These are phyloP conservation scores for Lineus longissimus DNA, from an alignment of 1,140 invertebrate species.

Conservation along the genomic window DNA sequence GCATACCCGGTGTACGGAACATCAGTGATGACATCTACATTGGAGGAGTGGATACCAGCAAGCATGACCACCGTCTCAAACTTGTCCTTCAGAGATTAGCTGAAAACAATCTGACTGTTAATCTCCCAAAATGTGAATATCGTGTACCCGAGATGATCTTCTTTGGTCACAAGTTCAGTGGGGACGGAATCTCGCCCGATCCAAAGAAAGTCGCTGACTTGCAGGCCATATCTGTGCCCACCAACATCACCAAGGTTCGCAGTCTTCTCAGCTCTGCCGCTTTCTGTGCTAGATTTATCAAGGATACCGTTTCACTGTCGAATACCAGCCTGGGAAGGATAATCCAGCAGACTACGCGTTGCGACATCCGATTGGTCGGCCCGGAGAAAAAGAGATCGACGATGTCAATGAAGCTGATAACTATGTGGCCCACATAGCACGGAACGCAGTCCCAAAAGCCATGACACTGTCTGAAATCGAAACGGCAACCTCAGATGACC, in stretches of 20 bases:
- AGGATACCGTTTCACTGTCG: slow-evolving; percentile 17
- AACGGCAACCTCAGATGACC: slow-evolving; percentile 6
- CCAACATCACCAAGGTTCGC: no score
- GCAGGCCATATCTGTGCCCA: slow-evolving; percentile 12
- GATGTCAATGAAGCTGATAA: slow-evolving; percentile 18
- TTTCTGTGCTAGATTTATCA: no score
- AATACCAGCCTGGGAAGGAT: no score
- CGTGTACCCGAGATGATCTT: neutral
- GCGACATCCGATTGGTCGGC: no score
- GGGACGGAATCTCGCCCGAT: neutral
- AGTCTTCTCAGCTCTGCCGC: slow-evolving; percentile 16
- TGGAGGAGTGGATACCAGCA: neutral
- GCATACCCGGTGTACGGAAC: neutral
- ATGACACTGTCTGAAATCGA: slow-evolving; percentile 17
- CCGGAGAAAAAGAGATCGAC: slow-evolving; percentile 4
- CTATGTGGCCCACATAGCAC: slow-evolving; percentile 17
- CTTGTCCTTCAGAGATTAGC: neutral
- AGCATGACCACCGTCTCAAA: neutral
- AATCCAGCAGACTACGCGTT: slow-evolving; percentile 24
- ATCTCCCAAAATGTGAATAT: neutral
- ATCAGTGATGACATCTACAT: no score
- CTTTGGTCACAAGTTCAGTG: no score
- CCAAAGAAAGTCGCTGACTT: neutral
- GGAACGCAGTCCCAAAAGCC: slow-evolving; percentile 13
- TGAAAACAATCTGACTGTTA: no score